A percentile compares a stretch with the other conserved stretches of the same genome.
These are phyloP conservation scores for Anguilla rostrata DNA, from an alignment of 2,113 vertebrate species.

Conservation along the genomic window DNA sequence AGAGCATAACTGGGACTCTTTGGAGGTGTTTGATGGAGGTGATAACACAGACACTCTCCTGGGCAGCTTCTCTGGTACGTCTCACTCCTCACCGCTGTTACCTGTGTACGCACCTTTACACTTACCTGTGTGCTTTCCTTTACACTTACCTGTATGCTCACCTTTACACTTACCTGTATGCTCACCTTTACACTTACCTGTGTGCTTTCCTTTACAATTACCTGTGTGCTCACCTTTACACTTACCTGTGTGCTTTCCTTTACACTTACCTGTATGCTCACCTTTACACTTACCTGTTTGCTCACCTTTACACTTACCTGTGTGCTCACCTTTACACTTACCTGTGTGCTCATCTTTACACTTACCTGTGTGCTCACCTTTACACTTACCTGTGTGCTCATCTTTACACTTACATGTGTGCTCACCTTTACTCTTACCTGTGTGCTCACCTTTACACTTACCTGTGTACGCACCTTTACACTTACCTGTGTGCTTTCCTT, in stretches of 20 bases:
- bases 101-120: not conserved
- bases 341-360: no score
- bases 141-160: not conserved
- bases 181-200: not conserved
- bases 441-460: not conserved
- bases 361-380: no score
- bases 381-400: no score
- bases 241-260: no score
- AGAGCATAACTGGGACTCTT: conserved; percentile 97
- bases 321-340: no score
- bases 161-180: not conserved
- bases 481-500: not conserved
- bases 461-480: not conserved
- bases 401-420: no score
- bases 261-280: no score
- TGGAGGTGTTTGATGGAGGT: conserved; percentile 93
- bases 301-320: no score
- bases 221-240: not conserved
- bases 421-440: no score
- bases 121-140: not conserved
- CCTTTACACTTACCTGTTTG: no score
- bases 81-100: not conserved
- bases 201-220: not conserved
- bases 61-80: conserved; percentile 93
- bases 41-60: conserved; percentile 92